phyloP scores from a whole-genome alignment of 2,797 vertebrate genomes.

The Halcyon smyrnensis region DNA sequence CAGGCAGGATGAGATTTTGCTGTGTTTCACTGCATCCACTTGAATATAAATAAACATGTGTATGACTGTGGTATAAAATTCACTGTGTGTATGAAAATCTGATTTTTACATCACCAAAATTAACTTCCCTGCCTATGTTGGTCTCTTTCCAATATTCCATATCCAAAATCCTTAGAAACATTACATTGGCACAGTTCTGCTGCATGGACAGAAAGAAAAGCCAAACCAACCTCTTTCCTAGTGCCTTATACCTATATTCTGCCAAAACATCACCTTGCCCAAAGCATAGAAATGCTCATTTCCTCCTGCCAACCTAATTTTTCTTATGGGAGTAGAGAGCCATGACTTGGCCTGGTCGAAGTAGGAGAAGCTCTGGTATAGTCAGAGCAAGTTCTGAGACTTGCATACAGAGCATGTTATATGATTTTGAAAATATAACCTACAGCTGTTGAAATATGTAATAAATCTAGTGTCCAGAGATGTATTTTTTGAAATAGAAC shows the following conservation, averaged over 20 bases:
- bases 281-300: not conserved
- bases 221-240: not conserved
- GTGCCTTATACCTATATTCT: not conserved
- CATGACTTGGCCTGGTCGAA: not conserved
- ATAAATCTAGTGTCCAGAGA: not conserved
- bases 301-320: not conserved
- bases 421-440: not conserved
- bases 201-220: not conserved
- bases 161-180: not conserved
- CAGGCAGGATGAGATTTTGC: not conserved
- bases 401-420: not conserved
- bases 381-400: not conserved
- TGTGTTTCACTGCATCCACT: not conserved
- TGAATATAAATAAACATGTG: not conserved
- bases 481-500: not conserved
- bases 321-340: not conserved
- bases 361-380: not conserved
- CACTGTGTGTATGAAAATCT: not conserved
- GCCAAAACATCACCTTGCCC: not conserved
- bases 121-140: not conserved
- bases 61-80: not conserved
- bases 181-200: not conserved
- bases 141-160: not conserved
- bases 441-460: not conserved
- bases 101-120: not conserved